Evolutionary conservation across 35 echinoderm and acorn worm species (phyloP), one percentile per base, ranked within the genome.

Genomic region (Amphiura filiformis): DNA sequence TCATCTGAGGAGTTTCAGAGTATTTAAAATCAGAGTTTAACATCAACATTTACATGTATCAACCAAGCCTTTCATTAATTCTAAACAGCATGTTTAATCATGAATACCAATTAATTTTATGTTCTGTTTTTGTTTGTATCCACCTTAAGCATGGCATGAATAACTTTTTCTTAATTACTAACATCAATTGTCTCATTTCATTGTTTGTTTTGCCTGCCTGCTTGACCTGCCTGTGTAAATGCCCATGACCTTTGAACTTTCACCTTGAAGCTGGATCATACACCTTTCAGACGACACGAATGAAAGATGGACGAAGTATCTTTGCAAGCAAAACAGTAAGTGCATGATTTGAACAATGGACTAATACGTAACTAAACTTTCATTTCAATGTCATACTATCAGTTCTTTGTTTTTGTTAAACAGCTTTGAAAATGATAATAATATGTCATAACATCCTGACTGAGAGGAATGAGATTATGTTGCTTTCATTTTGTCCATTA

Each of bases 251-350:
- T 52, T 7, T 52, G 44, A 52, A 44, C 83, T 49, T 91, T 65
- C 37, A n/a, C 32, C 65, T 56, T 39, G 37, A 82, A 97, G 95
- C 36, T 70, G 96, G 96, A 47, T 82, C 87, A 23, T 98, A 94
- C 56, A 98, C 96, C 32, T 98, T 94, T 79, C 92, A 98, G 85
- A 91, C 92, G 3, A 94, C 96, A 31, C 86, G 94, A 18, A 76
- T 98, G 56, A 81, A 86, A 32, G 96, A 98, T 80, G 92, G 96
- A 28, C 87, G 92, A 15, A 98, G 94, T 31, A 49, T 98, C 39
- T 98, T 98, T 86, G 96, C 92, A 17, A 94, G 94, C 89, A 92
- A 92, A 75, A 76, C 86, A 20, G 96, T 98, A 90, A 91, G 93
- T 94, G 30, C 23, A 22, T 32, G 1, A 79, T 79, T n/a, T n/a